These are phyloP conservation scores for Amphipoea lucens DNA, from an alignment of 2,888 invertebrate species.

Conservation along the genomic window DNA sequence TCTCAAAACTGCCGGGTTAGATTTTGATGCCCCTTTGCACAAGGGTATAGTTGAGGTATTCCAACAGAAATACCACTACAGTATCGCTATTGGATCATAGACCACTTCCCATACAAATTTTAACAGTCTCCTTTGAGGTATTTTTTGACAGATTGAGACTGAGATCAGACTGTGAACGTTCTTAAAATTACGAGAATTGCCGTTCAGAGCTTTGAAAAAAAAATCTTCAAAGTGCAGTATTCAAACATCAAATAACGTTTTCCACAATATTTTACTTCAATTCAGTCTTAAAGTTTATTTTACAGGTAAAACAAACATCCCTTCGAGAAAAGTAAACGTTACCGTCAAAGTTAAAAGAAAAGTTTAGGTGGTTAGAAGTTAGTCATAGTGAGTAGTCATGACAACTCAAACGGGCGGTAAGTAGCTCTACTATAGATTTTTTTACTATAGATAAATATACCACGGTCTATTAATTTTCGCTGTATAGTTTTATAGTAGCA, in stretches of 20 bases:
- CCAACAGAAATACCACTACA: too few species aligned
- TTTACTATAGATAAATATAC: too few species aligned
- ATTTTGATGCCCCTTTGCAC: too few species aligned
- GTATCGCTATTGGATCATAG: too few species aligned
- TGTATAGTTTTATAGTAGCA: background rate
- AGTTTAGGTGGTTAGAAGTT: constrained; percentile 1
- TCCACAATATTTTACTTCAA: background rate
- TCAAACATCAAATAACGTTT: background rate
- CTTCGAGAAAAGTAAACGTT: constrained; percentile 18
- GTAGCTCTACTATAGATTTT: background rate
- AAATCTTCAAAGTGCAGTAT: background rate
- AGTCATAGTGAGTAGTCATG: constrained; percentile 2
- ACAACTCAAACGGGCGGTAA: background rate
- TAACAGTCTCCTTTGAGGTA: too few species aligned
- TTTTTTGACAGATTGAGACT: too few species aligned
- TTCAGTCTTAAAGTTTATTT: background rate
- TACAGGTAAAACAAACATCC: background rate
- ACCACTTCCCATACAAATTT: too few species aligned
- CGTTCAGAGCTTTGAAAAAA: too few species aligned
- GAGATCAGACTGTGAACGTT: too few species aligned
- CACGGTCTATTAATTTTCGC: background rate
- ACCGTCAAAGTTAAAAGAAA: constrained; percentile 37
- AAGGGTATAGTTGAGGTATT: too few species aligned
- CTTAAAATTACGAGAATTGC: too few species aligned
- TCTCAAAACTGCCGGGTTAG: too few species aligned